These are phyloP conservation scores for Gymnogyps californianus DNA, from an alignment of 2,113 vertebrate genomes.

Conservation along the genomic window DNA sequence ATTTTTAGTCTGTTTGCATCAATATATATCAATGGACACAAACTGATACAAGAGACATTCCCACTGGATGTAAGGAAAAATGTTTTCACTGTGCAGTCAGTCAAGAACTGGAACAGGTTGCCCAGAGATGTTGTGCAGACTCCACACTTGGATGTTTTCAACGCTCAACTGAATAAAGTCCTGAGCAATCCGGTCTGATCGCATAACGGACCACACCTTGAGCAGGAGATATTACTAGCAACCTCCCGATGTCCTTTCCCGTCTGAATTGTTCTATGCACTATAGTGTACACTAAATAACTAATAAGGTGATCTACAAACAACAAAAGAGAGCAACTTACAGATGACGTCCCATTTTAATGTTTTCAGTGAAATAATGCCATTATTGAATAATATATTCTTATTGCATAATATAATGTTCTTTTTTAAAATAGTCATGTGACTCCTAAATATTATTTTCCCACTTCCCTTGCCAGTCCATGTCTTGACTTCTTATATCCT, in stretches of 20 bases:
- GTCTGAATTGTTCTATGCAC: neutral
- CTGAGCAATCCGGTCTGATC: neutral
- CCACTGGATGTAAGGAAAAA: neutral
- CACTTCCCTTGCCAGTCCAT: neutral
- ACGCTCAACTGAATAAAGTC: neutral
- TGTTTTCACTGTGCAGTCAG: neutral
- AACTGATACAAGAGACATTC: neutral
- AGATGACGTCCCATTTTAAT: neutral
- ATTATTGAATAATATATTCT: neutral
- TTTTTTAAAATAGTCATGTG: neutral
- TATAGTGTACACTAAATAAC: neutral
- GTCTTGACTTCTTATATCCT: neutral
- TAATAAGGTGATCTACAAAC: neutral
- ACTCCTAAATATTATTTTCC: neutral
- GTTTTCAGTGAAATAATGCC: neutral
- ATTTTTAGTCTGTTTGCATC: neutral
- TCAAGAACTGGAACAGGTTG: neutral
- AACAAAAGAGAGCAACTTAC: neutral
- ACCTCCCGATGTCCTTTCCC: neutral
- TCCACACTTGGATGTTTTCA: neutral
- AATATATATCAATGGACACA: neutral
- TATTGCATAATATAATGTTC: neutral
- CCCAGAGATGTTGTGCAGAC: neutral
- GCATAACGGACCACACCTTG: neutral
- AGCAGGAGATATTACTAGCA: neutral